Percentiles rank a stretch among this genome's conserved stretches.
Evolutionary conservation across 2,113 vertebrate species (phyloP).

Genomic region (Strigops habroptila): DNA sequence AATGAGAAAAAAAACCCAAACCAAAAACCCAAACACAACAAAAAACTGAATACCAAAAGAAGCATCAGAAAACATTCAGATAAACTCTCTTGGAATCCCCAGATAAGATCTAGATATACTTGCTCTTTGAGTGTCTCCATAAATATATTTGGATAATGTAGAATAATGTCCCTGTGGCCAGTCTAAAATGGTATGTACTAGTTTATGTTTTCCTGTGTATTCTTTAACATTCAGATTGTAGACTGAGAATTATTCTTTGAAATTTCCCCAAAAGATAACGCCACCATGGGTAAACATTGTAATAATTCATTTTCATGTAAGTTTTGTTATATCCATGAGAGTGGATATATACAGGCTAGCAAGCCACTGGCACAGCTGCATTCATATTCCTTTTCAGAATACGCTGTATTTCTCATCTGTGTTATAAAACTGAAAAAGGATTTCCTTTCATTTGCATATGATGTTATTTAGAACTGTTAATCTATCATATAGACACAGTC

Average conservation of each 20-base stretch:
- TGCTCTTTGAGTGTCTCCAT: neutral
- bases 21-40: neutral
- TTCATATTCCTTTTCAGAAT: neutral
- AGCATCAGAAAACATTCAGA: neutral
- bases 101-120: neutral
- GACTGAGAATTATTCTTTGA: neutral
- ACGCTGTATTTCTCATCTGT: neutral
- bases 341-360: neutral
- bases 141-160: neutral
- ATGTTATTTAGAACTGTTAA: constrained; percentile 14
- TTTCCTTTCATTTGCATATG: constrained; percentile 9
- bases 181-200: neutral
- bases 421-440: neutral
- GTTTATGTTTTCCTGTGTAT: neutral
- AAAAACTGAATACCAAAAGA: neutral
- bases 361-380: neutral
- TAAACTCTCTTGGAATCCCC: neutral
- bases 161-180: neutral
- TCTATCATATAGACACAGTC: constrained; percentile 16
- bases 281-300: neutral
- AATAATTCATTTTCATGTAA: neutral
- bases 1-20: neutral
- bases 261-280: neutral
- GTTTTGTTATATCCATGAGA: neutral
- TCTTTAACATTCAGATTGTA: neutral